Conservation (phyloP, 2,113 vertebrate species). For the rabbit (Oryctolagus cuniculus) region DNA sequence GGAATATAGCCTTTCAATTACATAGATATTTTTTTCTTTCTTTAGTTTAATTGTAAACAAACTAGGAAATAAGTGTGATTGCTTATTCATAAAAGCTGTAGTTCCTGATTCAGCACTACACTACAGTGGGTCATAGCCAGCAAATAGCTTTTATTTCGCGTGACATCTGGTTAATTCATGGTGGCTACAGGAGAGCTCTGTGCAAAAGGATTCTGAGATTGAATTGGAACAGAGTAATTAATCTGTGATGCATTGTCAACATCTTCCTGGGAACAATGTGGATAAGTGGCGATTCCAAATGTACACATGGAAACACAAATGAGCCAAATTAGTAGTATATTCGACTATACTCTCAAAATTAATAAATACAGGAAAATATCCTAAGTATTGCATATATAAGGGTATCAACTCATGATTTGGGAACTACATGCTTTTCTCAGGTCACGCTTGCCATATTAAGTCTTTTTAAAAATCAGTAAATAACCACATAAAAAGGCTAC, state of each 20-base stretch:
- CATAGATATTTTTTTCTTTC: constrained; percentile 43
- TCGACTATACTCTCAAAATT: background rate
- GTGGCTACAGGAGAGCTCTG: background rate
- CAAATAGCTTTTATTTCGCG: constrained; percentile 3
- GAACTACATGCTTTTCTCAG: background rate
- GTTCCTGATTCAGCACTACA: background rate
- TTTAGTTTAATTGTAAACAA: constrained; percentile 28
- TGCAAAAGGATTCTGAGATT: constrained; percentile 19
- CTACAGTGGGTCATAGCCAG: background rate
- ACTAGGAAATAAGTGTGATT: constrained; percentile 23
- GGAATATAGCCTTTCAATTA: constrained; percentile 8
- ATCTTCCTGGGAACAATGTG: background rate
- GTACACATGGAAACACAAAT: background rate
- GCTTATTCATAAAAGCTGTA: background rate
- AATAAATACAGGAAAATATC: background rate
- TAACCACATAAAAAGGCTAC: background rate
- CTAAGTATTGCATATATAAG: background rate
- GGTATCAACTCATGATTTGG: background rate
- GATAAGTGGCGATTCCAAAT: background rate
- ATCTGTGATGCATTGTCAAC: background rate
- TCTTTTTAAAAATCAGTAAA: background rate
- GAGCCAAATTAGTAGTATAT: background rate
- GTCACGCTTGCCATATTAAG: background rate
- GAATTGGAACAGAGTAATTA: background rate
- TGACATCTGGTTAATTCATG: background rate